These are phyloP conservation scores for Drosophila bifasciata DNA, from an alignment of 1,140 invertebrate genomes.

Conservation along the genomic window DNA sequence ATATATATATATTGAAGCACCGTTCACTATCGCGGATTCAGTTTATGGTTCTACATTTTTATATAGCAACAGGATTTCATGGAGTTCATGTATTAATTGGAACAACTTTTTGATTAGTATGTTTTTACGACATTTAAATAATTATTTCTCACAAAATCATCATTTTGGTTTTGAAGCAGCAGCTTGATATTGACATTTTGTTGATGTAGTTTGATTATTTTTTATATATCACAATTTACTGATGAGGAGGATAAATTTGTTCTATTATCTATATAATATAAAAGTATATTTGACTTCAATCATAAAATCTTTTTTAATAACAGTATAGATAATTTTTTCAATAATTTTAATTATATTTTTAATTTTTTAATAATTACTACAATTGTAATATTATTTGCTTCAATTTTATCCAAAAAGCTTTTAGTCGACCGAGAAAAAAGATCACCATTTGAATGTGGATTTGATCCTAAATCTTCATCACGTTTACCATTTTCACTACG, in stretches of 20 bases:
- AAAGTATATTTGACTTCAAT: constrained; percentile 67
- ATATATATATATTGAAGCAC: too few species aligned
- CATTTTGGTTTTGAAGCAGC: too few species aligned
- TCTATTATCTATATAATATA: constrained; percentile 88
- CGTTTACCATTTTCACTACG: constrained; percentile 86
- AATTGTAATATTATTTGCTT: constrained; percentile 85
- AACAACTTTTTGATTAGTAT: too few species aligned
- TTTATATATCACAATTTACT: too few species aligned
- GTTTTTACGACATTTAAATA: too few species aligned
- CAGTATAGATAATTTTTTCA: constrained; percentile 48
- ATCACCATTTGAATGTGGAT: constrained; percentile 87
- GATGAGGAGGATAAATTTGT: constrained; percentile 85
- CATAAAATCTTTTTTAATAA: constrained; percentile 61
- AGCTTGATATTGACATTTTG: too few species aligned
- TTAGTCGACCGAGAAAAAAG: constrained; percentile 86
- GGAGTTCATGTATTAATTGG: too few species aligned
- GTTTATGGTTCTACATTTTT: too few species aligned
- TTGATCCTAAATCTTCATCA: constrained; percentile 85
- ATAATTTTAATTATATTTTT: constrained; percentile 29
- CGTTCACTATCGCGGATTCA: too few species aligned
- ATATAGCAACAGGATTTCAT: too few species aligned
- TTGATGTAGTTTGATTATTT: too few species aligned
- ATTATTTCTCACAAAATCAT: too few species aligned
- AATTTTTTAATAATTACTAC: constrained; percentile 83
- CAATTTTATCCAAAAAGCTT: constrained; percentile 85